Percentiles rank a stretch among this genome's conserved stretches.
Evolutionary conservation across 2,888 invertebrate species (phyloP).

Genomic region (Eupithecia subfuscata): DNA sequence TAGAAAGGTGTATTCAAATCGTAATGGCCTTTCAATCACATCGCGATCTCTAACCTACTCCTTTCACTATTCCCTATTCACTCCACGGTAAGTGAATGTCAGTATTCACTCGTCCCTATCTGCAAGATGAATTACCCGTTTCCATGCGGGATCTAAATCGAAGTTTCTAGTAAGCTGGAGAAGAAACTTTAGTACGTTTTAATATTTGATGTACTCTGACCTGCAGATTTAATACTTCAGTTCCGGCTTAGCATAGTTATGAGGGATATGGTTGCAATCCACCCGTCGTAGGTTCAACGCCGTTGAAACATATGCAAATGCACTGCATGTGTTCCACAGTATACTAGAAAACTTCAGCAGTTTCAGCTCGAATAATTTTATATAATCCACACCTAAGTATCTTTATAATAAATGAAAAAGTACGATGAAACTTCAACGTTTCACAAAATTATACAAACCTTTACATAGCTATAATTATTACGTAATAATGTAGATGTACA

Average conservation of each 20-base stretch:
- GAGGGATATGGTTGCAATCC: conserved; percentile 56
- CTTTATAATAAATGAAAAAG: neutral
- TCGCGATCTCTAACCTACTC: conserved; percentile 41
- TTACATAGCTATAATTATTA: no score
- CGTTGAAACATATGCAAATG: conserved; percentile 76
- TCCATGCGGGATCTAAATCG: conserved; percentile 28
- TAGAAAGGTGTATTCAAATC: conserved; percentile 33
- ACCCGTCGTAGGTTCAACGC: conserved; percentile 61
- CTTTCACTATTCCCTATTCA: conserved; percentile 41
- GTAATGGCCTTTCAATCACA: conserved; percentile 44
- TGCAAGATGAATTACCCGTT: conserved; percentile 42
- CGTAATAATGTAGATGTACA: no score
- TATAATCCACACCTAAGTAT: neutral
- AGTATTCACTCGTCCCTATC: conserved; percentile 42
- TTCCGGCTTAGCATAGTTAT: neutral
- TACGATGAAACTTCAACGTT: neutral
- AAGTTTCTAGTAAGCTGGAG: conserved; percentile 22
- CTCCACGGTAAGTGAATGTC: conserved; percentile 39
- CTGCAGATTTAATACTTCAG: neutral
- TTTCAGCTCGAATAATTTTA: neutral
- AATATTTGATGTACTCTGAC: conserved; percentile 9
- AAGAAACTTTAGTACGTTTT: conserved; percentile 9
- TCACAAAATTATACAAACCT: neutral
- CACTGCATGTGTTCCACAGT: conserved; percentile 66
- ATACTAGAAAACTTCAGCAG: conserved; percentile 50